A percentile compares a stretch with the other conserved stretches of the same genome.
These are phyloP conservation scores for Ectemnius cavifrons DNA, from an alignment of 2,888 invertebrate genomes.

Conservation along the genomic window DNA sequence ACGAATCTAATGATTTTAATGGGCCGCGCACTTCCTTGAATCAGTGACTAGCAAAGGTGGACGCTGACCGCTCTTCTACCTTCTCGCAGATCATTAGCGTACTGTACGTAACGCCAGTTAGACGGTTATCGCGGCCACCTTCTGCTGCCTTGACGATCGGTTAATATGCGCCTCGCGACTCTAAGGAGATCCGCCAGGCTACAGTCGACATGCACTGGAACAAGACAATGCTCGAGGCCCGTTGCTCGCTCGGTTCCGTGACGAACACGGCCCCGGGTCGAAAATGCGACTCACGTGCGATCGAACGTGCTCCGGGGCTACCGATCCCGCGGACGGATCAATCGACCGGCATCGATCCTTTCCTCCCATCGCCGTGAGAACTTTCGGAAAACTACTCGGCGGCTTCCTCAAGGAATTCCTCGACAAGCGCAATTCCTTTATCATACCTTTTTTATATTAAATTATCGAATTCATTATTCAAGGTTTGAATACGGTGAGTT, in stretches of 20 bases:
- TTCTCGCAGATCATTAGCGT: slow-evolving; percentile 44
- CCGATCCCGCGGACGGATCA: slow-evolving; percentile 34
- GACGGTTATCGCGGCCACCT: slow-evolving; percentile 18
- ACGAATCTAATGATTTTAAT: slow-evolving; percentile 42
- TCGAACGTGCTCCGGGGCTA: slow-evolving; percentile 45
- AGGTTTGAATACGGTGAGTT: not conserved
- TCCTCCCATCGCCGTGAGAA: slow-evolving; percentile 37
- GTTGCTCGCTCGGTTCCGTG: slow-evolving; percentile 51
- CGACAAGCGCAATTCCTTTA: not conserved
- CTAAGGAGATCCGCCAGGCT: slow-evolving; percentile 45
- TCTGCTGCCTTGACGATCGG: slow-evolving; percentile 24
- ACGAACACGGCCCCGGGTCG: slow-evolving; percentile 20
- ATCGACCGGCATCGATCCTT: slow-evolving; percentile 30
- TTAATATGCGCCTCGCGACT: slow-evolving; percentile 50
- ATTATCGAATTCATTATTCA: too few species aligned
- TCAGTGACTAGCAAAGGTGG: slow-evolving; percentile 2
- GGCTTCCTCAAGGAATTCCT: not conserved
- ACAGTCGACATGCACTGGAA: slow-evolving; percentile 26
- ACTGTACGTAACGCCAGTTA: slow-evolving; percentile 29
- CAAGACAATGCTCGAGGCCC: slow-evolving; percentile 55
- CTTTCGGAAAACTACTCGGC: slow-evolving; percentile 20
- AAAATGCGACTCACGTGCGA: slow-evolving; percentile 65
- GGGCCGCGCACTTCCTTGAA: slow-evolving; percentile 32
- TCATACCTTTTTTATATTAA: not conserved
- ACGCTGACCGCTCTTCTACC: not conserved